phyloP scores from a whole-genome alignment of 1,140 invertebrate species.

The Microplitis demolitor region DNA sequence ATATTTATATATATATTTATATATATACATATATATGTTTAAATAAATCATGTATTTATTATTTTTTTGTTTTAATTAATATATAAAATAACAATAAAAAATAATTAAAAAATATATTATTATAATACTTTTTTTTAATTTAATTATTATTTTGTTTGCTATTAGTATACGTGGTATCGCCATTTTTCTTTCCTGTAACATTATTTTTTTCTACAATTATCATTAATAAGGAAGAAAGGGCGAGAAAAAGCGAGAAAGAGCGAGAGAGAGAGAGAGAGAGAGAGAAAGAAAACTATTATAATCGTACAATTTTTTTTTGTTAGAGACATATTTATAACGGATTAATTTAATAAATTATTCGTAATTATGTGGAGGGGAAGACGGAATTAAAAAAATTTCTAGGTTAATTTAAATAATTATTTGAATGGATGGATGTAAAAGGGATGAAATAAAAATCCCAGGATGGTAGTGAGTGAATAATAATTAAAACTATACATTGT shows the following conservation, averaged over 20 bases:
- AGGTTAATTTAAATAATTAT: too few relatives aligned
- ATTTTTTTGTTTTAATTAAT: too few relatives aligned
- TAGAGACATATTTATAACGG: conserved; percentile 33
- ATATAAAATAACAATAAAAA: conserved; percentile 4
- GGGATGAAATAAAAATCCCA: too few relatives aligned
- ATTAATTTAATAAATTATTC: conserved; percentile 35
- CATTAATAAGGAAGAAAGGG: background rate
- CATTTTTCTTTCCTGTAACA: conserved; percentile 14
- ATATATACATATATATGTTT: too few relatives aligned
- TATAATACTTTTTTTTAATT: background rate
- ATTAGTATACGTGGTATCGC: conserved; percentile 24
- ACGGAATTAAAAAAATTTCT: background rate
- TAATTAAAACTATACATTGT: background rate
- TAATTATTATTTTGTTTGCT: conserved; percentile 13
- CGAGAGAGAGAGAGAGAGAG: conserved; percentile 12
- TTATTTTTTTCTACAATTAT: background rate
- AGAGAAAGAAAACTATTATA: conserved; percentile 14
- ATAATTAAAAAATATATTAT: background rate
- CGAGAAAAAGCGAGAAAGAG: conserved; percentile 16
- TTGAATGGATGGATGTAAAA: too few relatives aligned
- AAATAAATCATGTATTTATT: too few relatives aligned
- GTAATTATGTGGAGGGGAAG: conserved; percentile 15
- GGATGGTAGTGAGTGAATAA: conserved; percentile 4
- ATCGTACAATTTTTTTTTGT: conserved; percentile 27
- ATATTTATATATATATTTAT: background rate